A percentile compares a stretch with the other conserved stretches of the same genome.
Conservation (phyloP, 2,888 invertebrate genomes). For the Scelioninae gen. 1 region DNA sequence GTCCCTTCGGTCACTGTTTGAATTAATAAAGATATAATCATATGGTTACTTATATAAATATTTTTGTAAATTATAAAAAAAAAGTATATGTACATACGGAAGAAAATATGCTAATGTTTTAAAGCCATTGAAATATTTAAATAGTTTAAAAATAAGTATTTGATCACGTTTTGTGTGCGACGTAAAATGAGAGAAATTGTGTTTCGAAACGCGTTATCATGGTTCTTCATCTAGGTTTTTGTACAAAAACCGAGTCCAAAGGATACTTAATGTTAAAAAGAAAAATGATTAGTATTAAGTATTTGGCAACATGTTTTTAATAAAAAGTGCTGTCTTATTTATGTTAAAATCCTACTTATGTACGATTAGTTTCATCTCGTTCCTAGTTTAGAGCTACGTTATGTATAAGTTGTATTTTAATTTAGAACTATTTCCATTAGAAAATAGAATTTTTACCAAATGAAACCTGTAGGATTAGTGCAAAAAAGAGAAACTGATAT, state of each 20-base stretch:
- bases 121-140: constrained; percentile 58
- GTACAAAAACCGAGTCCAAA: constrained; percentile 53
- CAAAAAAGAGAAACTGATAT: constrained; percentile 25
- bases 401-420: constrained; percentile 22
- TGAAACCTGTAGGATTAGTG: constrained; percentile 30
- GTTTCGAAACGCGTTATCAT: constrained; percentile 38
- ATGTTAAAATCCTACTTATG: constrained; percentile 31
- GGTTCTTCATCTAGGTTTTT: constrained; percentile 29
- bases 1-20: constrained; percentile 41
- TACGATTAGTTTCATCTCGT: constrained; percentile 45
- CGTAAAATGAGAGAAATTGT: constrained; percentile 18
- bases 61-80: constrained; percentile 57
- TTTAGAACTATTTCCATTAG: constrained; percentile 46
- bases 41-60: constrained; percentile 46
- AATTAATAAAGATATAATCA: constrained; percentile 46
- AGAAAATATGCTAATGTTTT: constrained; percentile 47
- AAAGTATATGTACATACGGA: constrained; percentile 41
- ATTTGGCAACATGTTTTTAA: constrained; percentile 37
- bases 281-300: constrained; percentile 50
- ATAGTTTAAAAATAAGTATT: constrained; percentile 39
- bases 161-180: constrained; percentile 22
- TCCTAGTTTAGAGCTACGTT: constrained; percentile 57
- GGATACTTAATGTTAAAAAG: constrained; percentile 62
- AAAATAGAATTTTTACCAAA: constrained; percentile 47
- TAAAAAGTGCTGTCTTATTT: constrained; percentile 29